Base-by-base conservation (phyloP, 2,113 vertebrate genomes). In the Nettapus auritus region DNA sequence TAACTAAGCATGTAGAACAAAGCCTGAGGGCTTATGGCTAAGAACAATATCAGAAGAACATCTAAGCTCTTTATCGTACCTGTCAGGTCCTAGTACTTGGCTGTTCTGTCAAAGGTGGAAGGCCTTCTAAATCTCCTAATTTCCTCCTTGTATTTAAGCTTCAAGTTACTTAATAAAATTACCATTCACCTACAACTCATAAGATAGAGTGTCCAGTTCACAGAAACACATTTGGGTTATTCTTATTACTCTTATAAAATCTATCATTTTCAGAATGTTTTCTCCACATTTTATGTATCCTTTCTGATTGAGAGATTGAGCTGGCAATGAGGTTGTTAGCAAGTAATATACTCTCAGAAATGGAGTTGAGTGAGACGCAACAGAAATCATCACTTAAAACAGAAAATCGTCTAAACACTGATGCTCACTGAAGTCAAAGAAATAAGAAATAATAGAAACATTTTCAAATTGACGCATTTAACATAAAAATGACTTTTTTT, bases 1-100 rank as follows among this genome's bases (percentile, higher is more conserved):
- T 97, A 98, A 98, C 98, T 97, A 98, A 98, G 98, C 98, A 98
- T 98, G 97, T 94, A 98, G 97, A 97, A 98, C 97, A 97, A 96
- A 97, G 98, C 98, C 98, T 96, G 94, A 59, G 96, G 98, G 96
- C 97, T 97, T 98, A 97, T 97, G 96, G 98, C 97, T 97, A 97
- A 95, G 97, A 98, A 97, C 95, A 96, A 91, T 97, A 95, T 95
- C 93, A 97, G 96, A 88, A 96, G 97, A 98, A 97, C 97, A 96
- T 94, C 88, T 96, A 98, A 98, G 92, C 96, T 87, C 68, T 90
- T 98, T 98, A 98, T 98, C 96, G 96, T 97, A 98, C 98, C 98
- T 97, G 98, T 97, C 98, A 97, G 95, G 96, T 98, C 96, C 94
- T 94, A 38, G 89, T 83, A 94, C 60, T 66, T 93, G 96, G 89